A percentile compares a stretch with the other conserved stretches of the same genome.
These are phyloP conservation scores for Murina feae DNA, from an alignment of 2,113 vertebrate species.

Conservation along the genomic window DNA sequence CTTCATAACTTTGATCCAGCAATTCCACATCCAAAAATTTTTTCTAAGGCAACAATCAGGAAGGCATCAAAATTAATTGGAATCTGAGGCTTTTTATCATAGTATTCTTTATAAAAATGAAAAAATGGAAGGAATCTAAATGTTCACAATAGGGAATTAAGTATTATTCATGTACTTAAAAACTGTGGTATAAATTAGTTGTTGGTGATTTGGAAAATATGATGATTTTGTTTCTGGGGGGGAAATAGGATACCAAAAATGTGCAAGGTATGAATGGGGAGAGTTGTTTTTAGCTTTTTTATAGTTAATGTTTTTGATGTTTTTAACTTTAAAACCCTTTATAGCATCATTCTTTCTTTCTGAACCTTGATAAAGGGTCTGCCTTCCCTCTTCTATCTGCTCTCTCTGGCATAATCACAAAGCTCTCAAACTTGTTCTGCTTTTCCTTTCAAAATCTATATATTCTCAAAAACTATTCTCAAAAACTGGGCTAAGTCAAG, in stretches of 20 bases:
- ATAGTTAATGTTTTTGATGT: neutral
- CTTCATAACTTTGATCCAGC: slow-evolving; percentile 29
- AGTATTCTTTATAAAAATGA: neutral
- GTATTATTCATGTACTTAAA: neutral
- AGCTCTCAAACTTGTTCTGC: neutral
- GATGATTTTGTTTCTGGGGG: neutral
- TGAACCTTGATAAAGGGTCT: neutral
- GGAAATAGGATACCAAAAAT: neutral
- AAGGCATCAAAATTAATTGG: neutral
- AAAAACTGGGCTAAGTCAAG: neutral
- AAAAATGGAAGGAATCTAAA: neutral
- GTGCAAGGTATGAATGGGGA: neutral
- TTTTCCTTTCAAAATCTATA: neutral
- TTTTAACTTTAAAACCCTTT: neutral
- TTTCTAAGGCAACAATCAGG: neutral
- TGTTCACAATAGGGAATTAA: neutral
- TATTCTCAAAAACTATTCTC: neutral
- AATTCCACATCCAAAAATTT: slow-evolving; percentile 14
- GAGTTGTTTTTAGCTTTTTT: neutral
- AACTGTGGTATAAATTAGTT: neutral
- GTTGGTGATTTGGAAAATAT: neutral
- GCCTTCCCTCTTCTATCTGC: neutral
- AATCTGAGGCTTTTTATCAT: neutral
- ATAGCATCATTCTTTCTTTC: neutral
- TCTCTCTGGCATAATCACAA: neutral